Conservation (phyloP, 64 coral and sea anemone species). For the Actinia tenebrosa region DNA sequence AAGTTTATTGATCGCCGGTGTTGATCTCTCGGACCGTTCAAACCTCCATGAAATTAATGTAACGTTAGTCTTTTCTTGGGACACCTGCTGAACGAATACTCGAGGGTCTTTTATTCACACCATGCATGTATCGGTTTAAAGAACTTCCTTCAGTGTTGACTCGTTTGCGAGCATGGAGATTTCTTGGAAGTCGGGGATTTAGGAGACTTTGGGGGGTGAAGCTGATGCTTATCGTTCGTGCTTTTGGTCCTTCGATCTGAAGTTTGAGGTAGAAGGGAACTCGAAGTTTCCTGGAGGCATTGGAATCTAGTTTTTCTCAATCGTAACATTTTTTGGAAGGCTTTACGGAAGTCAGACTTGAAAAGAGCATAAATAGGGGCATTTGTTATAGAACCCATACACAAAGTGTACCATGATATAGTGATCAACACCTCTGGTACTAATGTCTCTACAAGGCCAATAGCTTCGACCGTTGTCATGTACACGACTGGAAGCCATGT, state of each 20-base stretch:
- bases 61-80: neutral
- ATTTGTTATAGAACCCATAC: conserved; percentile 34
- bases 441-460: neutral
- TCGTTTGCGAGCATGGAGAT: neutral
- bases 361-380: conserved; percentile 53
- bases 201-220: neutral
- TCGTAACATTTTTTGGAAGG: conserved; percentile 16
- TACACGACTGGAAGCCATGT: conserved; percentile 62
- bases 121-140: neutral
- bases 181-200: neutral
- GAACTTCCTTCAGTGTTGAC: neutral
- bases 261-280: neutral
- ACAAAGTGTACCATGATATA: conserved; percentile 56
- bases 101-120: neutral
- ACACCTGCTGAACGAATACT: neutral
- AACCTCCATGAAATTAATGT: neutral
- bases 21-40: neutral
- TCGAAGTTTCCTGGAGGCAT: conserved; percentile 4
- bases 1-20: neutral
- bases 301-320: conserved; percentile 29
- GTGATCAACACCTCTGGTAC: conserved; percentile 11
- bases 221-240: neutral
- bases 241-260: conserved; percentile 1
- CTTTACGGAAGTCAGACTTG: conserved; percentile 48
- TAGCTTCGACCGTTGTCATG: conserved; percentile 43